Conservation (phyloP, 2,113 vertebrate genomes). For the Hemichromis elongatus region DNA sequence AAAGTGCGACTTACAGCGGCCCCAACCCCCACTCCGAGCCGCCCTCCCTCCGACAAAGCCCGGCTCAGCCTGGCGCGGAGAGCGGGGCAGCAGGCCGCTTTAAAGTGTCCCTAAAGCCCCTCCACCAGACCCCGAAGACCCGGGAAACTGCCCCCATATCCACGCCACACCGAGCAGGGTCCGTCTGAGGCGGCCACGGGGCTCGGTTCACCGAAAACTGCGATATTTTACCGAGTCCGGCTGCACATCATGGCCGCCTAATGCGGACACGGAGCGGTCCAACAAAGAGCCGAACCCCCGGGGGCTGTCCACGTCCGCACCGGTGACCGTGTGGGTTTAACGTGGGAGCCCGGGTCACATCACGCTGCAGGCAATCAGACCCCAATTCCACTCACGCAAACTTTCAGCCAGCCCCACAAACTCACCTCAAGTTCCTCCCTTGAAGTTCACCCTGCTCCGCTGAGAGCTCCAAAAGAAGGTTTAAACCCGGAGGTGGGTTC, state of each 20-base stretch:
- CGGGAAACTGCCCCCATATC: neutral
- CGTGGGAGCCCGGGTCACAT: neutral
- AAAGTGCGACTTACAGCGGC: neutral
- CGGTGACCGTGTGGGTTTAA: neutral
- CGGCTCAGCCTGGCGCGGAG: conserved; percentile 48
- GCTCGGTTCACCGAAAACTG: neutral
- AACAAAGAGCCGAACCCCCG: neutral
- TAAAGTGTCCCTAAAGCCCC: neutral
- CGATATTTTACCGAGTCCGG: neutral
- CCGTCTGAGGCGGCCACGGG: rapidly evolving
- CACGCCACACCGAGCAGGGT: neutral
- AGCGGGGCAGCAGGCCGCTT: conserved; percentile 19
- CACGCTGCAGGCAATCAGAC: neutral
- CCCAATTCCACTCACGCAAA: neutral
- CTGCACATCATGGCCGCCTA: conserved; percentile 52
- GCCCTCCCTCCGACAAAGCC: conserved; percentile 66
- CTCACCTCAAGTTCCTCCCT: conserved; percentile 48
- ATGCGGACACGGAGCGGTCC: neutral
- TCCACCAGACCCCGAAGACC: neutral
- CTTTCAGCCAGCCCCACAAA: neutral
- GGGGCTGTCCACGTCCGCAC: neutral
- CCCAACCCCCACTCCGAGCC: conserved; percentile 69
- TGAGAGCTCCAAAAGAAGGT: neutral
- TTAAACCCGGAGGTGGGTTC: neutral
- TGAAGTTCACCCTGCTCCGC: conserved; percentile 46